These are phyloP conservation scores for Microcebus murinus DNA, from an alignment of 2,113 vertebrate genomes.

Conservation along the genomic window DNA sequence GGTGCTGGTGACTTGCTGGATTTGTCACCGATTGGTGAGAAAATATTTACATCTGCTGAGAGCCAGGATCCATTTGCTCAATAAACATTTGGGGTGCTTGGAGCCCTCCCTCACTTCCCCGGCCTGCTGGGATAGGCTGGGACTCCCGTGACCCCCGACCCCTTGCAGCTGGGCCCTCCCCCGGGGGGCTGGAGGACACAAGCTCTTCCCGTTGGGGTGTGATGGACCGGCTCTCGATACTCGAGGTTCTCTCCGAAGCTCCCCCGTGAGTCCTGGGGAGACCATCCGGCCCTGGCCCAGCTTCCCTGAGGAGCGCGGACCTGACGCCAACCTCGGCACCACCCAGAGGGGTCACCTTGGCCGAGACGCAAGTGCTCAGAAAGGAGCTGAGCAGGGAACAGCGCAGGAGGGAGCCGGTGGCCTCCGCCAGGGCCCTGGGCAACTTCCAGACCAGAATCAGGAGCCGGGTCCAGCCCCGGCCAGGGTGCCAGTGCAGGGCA, in stretches of 20 bases:
- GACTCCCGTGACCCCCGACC: rapidly evolving
- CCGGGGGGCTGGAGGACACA: background rate
- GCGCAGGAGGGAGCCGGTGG: background rate
- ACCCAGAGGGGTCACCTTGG: too few species aligned
- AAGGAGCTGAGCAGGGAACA: background rate
- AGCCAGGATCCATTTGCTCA: rapidly evolving
- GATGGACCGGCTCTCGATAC: rapidly evolving
- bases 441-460: background rate
- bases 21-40: background rate
- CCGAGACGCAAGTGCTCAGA: background rate
- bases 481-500: background rate
- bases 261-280: background rate
- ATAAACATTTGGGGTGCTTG: rapidly evolving
- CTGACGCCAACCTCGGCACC: rapidly evolving
- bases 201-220: rapidly evolving
- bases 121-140: background rate
- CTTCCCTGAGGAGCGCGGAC: rapidly evolving
- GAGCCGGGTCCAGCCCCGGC: background rate
- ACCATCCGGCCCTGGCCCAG: background rate
- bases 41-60: background rate
- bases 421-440: background rate
- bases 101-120: rapidly evolving
- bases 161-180: background rate
- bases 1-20: rapidly evolving
- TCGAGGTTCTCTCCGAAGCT: background rate